Base-by-base conservation (phyloP, 2,888 invertebrate genomes). In the Protophormia terraenovae region DNA sequence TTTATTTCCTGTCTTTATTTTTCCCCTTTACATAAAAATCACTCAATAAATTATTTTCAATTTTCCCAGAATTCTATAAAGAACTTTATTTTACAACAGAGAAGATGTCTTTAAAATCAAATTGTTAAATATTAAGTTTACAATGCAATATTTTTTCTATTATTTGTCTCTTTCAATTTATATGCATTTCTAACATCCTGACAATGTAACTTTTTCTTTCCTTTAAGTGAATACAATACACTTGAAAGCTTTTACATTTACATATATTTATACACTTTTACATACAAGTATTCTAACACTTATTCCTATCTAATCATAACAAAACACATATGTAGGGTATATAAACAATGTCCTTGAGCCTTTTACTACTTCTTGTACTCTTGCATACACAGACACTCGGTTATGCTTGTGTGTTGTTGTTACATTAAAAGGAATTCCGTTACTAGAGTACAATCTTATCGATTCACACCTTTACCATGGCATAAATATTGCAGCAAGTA, bases 381-480 rank as follows among this genome's bases (percentile, higher is more conserved):
- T 1, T 1, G 4, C 10, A 10, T 5, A 1, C 10, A 27, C 24
- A 29, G 3, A 27, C 16, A 38, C 19, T 0, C 19, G n/a, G 45
- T 24, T 60, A 22, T 4, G 24, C 3, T 8, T n/a, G 27, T 12
- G 1, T 22, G 19, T 47, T 58, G 50, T n/a, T 66, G 19, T 5
- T 27, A 64, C 71, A 45, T 32, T 27, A 64, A 71, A 64, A 85
- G 85, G 82, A 85, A 85, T 82, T 85, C 85, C 85, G 85, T 82
- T 82, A 75, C 72, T 10, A 24, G 58, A 82, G 78, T 35, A 71
- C 64, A 71, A 76, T 75, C 75, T 79, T 85, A 85, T 85, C 78
- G 85, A 85, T 82, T 85, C 62, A 82, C 85, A 85, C 85, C 66
- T 82, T 73, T 81, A 50, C 47, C 67, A 69, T 62, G 69, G 47